Evolutionary conservation across 2,888 invertebrate genomes (phyloP).

Genomic region (Ichneumon xanthorius): DNA sequence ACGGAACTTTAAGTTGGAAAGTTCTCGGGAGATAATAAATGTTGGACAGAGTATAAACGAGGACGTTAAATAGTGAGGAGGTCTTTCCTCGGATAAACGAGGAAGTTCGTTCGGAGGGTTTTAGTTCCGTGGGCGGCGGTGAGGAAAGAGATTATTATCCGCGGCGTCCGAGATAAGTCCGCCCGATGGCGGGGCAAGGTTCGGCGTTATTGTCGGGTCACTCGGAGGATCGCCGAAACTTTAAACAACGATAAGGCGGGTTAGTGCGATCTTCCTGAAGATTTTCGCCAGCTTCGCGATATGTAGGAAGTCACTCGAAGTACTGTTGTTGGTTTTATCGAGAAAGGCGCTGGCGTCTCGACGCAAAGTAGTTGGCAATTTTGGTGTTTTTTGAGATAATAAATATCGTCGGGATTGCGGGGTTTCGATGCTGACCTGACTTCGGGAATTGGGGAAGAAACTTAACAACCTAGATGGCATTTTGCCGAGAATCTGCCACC

Average conservation of each 20-base stretch:
- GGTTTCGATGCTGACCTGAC: too few relatives aligned
- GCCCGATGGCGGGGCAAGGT: too few relatives aligned
- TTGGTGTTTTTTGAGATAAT: too few relatives aligned
- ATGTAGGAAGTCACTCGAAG: neutral
- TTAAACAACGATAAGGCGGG: neutral
- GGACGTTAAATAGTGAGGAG: neutral
- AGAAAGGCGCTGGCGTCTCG: too few relatives aligned
- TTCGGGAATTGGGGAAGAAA: too few relatives aligned
- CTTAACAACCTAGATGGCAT: too few relatives aligned
- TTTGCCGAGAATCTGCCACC: too few relatives aligned
- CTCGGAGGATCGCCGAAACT: neutral
- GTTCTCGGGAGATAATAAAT: neutral
- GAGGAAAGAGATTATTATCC: neutral
- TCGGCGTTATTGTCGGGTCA: neutral
- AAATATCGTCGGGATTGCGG: too few relatives aligned
- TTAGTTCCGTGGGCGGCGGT: neutral
- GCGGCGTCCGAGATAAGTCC: neutral
- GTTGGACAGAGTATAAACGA: neutral
- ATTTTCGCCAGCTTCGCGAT: neutral
- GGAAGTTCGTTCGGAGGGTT: neutral
- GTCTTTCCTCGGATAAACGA: neutral
- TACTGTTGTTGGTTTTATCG: too few relatives aligned
- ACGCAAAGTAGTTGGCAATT: too few relatives aligned
- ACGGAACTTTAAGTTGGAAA: neutral
- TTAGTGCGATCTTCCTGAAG: too few relatives aligned